Conservation (phyloP, 2,113 vertebrate genomes). For the Elanus axillaris region DNA sequence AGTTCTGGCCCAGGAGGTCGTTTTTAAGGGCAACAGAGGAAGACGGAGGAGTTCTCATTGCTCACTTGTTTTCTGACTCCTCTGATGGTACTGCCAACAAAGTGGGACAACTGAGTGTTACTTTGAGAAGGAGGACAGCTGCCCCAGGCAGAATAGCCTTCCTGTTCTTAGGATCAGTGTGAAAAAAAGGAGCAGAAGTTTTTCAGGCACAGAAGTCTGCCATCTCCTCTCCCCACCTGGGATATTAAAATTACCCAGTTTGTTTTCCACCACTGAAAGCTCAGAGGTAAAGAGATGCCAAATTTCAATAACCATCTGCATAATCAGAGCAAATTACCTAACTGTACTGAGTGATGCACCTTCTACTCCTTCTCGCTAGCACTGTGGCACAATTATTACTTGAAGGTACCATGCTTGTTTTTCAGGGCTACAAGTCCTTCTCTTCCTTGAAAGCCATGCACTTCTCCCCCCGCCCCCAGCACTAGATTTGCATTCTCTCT, state of each 20-base stretch:
- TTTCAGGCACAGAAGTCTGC: background rate
- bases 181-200: background rate
- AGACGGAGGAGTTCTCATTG: background rate
- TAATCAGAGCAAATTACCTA: constrained; percentile 29
- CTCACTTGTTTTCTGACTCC: background rate
- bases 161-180: background rate
- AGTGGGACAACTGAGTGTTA: background rate
- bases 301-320: background rate
- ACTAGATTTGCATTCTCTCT: background rate
- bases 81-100: background rate
- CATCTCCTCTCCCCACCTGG: background rate
- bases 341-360: constrained; percentile 8
- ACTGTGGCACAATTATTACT: background rate
- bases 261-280: background rate
- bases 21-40: background rate
- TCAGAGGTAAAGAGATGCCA: background rate
- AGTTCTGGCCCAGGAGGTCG: background rate
- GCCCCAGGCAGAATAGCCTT: background rate
- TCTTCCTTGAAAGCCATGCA: constrained; percentile 5
- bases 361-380: background rate
- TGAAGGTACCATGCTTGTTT: background rate
- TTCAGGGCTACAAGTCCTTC: background rate
- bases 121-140: background rate
- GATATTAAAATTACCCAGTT: background rate
- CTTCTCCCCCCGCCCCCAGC: background rate